These are phyloP conservation scores for Fulmarus glacialis DNA, from an alignment of 2,113 vertebrate genomes.

Conservation along the genomic window DNA sequence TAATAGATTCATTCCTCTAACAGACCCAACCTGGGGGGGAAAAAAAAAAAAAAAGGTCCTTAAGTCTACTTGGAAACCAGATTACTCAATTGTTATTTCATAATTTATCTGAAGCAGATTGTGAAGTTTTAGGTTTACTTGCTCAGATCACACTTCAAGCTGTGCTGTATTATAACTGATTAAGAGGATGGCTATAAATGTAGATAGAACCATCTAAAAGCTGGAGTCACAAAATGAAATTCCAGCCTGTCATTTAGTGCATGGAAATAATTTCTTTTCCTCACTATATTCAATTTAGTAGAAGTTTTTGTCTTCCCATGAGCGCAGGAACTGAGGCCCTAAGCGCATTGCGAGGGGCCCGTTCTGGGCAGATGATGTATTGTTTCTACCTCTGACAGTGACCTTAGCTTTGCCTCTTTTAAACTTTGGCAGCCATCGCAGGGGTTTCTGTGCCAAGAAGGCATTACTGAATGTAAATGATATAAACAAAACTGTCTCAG, in stretches of 20 bases:
- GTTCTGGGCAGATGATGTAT: constrained; percentile 47
- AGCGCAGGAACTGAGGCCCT: constrained; percentile 26
- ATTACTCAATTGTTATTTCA: background rate
- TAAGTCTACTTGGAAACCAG: background rate
- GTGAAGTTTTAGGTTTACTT: background rate
- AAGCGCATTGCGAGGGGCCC: background rate
- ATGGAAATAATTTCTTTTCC: constrained; percentile 38
- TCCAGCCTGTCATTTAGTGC: background rate
- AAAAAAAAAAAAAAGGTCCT: background rate
- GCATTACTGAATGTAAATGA: constrained; percentile 55
- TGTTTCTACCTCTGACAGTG: constrained; percentile 56
- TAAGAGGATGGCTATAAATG: background rate
- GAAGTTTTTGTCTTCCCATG: background rate
- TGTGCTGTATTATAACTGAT: background rate
- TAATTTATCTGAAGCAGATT: background rate
- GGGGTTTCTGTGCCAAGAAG: constrained; percentile 39
- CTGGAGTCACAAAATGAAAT: background rate
- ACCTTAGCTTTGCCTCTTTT: constrained; percentile 52
- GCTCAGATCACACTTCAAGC: background rate
- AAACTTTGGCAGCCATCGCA: constrained; percentile 34
- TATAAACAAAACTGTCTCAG: constrained; percentile 63
- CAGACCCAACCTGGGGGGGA: background rate
- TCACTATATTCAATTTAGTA: background rate
- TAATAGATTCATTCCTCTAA: background rate
- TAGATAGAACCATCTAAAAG: constrained; percentile 4